Conservation (phyloP, 2,113 vertebrate species). For the Paradoxurus hermaphroditus region DNA sequence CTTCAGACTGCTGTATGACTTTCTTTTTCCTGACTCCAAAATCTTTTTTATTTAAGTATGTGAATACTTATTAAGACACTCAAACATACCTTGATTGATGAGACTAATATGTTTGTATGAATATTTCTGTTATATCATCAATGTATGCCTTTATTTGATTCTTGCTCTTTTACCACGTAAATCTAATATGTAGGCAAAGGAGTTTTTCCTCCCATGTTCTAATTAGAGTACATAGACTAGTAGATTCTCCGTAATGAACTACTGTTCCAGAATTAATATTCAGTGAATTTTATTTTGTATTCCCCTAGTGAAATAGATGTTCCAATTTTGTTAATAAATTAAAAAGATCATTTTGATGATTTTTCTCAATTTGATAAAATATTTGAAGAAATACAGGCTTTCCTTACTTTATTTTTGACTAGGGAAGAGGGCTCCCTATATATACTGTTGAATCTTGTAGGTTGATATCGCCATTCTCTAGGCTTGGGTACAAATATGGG, state of each 20-base stretch:
- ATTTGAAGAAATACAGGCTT: not conserved
- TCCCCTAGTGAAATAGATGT: not conserved
- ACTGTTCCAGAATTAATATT: not conserved
- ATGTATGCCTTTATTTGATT: not conserved
- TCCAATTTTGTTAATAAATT: not conserved
- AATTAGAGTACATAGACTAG: not conserved
- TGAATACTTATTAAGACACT: not conserved
- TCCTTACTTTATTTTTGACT: not conserved
- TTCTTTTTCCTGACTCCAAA: not conserved
- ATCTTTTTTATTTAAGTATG: too few relatives aligned
- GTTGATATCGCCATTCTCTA: not conserved
- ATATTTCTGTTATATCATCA: not conserved
- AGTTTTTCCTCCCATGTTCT: not conserved
- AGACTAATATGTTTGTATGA: not conserved
- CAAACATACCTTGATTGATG: not conserved
- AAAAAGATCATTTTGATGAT: not conserved
- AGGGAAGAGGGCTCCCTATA: not conserved
- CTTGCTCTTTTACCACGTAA: not conserved
- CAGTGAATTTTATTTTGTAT: not conserved
- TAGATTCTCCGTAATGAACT: not conserved
- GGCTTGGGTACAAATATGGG: not conserved
- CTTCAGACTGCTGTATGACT: not conserved
- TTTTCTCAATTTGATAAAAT: not conserved
- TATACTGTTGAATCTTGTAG: not conserved
- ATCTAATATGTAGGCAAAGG: not conserved